Base-by-base conservation (phyloP, 2,797 vertebrate genomes). In the Sebastes taczanowskii region DNA sequence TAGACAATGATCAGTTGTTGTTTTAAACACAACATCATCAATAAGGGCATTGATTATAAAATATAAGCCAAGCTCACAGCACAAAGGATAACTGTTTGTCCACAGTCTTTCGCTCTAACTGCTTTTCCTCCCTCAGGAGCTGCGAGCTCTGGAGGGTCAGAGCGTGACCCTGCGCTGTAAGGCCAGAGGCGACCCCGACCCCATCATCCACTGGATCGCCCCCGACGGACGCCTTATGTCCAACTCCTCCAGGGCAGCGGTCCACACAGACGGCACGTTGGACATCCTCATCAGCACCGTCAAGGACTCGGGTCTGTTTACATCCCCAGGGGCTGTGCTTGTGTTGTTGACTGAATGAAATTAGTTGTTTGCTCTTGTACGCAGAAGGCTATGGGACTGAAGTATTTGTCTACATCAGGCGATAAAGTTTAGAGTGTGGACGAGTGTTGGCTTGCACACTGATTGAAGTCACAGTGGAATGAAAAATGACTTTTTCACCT, bases 251-350 rank as follows among this genome's bases (percentile, higher is more conserved):
- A 94, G 99, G 77, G 97, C 97, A 0, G 89, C 91, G 20, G 97
- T 99, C 62, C 98, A 99, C 7, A 94, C 95, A 68, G 99, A 99
- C 0, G 99, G 99, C 58, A 99, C 98, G 0, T 92, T 99, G 7
- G 98, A 99, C 93, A 99, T 99, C 90, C 96, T 98, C 65, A 99
- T 99, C 92, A 99, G 97, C 11, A 99, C 98, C 1, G 97, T 99
- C 82, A 99, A 99, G 95, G 99, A 99, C 87, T 98, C 94, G 0
- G 94, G 94, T 95, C 59, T 87, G 94, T 94, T 91, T 82, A 79
- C 88, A 60, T 61, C 68, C 46, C 66, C 18, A 5, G 5, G 6
- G 77, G 83, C 65, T 80, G 71, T 2, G 70, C 78, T 71, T 34
- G 59, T 81, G 71, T 71, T 90, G 86, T 90, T 92, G 81, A 88